A percentile compares a stretch with the other conserved stretches of the same genome.
phyloP scores from a whole-genome alignment of 2,888 invertebrate species.

The Abrostola triplasia region DNA sequence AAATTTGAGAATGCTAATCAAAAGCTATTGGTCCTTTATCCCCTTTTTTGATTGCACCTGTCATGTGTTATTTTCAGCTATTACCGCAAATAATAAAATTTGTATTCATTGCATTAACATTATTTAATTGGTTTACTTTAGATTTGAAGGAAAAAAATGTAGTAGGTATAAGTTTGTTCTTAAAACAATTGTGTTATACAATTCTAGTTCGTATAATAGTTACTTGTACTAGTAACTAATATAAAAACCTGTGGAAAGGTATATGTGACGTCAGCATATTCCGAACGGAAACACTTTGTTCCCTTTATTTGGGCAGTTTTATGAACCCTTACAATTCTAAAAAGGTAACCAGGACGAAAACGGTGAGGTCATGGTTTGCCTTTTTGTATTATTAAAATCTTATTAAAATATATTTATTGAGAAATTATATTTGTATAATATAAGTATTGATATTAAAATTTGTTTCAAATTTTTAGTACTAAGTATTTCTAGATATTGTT shows the following conservation, averaged over 20 bases:
- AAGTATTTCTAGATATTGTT: not conserved
- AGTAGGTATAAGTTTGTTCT: too few relatives aligned
- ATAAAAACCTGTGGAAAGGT: slow-evolving; percentile 1
- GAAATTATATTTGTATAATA: not conserved
- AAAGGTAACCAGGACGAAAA: not conserved
- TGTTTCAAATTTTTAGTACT: not conserved
- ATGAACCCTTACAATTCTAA: slow-evolving; percentile 4
- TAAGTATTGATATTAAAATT: not conserved
- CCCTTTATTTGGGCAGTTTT: slow-evolving; percentile 3
- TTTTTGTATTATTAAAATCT: not conserved
- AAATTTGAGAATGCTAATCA: too few relatives aligned
- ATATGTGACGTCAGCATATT: slow-evolving; percentile 2
- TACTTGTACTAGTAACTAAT: not conserved
- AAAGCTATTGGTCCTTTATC: too few relatives aligned
- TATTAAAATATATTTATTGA: not conserved
- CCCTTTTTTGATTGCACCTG: too few relatives aligned
- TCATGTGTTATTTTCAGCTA: too few relatives aligned
- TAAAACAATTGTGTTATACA: too few relatives aligned
- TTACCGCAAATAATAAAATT: too few relatives aligned
- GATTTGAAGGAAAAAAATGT: too few relatives aligned
- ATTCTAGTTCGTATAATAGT: too few relatives aligned
- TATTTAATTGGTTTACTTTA: too few relatives aligned
- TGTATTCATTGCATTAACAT: too few relatives aligned
- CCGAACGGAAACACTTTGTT: slow-evolving; percentile 3
- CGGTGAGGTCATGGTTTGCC: not conserved